Evolutionary conservation across 2,888 invertebrate species (phyloP).

Genomic region (Tryphoninae sp.): DNA sequence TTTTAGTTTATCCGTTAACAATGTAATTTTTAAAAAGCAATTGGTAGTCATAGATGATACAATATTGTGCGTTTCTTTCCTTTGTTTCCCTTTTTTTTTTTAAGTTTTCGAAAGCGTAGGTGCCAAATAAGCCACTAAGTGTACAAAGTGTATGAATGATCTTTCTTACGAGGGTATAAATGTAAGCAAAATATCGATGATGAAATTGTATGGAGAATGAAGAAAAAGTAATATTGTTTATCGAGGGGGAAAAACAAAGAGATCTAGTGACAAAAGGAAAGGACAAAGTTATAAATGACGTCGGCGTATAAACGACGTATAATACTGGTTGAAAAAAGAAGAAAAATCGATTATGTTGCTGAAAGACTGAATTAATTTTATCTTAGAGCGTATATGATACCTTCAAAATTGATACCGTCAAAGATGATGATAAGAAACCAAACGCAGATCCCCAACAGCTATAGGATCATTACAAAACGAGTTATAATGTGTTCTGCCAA

Average conservation of each 20-base stretch:
- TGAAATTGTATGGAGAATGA: slow-evolving; percentile 38
- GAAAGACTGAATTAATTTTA: slow-evolving; percentile 77
- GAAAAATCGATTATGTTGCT: slow-evolving; percentile 61
- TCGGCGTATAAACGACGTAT: slow-evolving; percentile 5
- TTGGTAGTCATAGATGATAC: slow-evolving; percentile 25
- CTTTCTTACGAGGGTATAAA: slow-evolving; percentile 56
- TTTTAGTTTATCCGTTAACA: slow-evolving; percentile 70
- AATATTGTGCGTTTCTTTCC: background rate
- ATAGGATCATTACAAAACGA: slow-evolving; percentile 30
- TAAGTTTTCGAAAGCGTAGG: slow-evolving; percentile 50
- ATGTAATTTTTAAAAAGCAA: slow-evolving; percentile 30
- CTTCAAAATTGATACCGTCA: slow-evolving; percentile 47
- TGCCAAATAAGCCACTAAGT: slow-evolving; percentile 63
- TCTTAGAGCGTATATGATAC: slow-evolving; percentile 63
- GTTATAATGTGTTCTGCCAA: slow-evolving; percentile 8
- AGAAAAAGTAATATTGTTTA: slow-evolving; percentile 29
- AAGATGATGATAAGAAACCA: slow-evolving; percentile 36
- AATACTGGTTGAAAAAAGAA: slow-evolving; percentile 36
- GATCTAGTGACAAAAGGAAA: slow-evolving; percentile 36
- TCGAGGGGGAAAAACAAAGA: slow-evolving; percentile 5
- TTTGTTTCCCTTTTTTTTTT: slow-evolving; percentile 26
- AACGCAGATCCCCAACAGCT: slow-evolving; percentile 11
- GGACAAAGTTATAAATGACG: background rate
- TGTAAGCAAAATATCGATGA: slow-evolving; percentile 51
- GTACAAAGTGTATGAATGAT: slow-evolving; percentile 65